phyloP scores from a whole-genome alignment of 2,888 invertebrate genomes.

The Athalia rosae region DNA sequence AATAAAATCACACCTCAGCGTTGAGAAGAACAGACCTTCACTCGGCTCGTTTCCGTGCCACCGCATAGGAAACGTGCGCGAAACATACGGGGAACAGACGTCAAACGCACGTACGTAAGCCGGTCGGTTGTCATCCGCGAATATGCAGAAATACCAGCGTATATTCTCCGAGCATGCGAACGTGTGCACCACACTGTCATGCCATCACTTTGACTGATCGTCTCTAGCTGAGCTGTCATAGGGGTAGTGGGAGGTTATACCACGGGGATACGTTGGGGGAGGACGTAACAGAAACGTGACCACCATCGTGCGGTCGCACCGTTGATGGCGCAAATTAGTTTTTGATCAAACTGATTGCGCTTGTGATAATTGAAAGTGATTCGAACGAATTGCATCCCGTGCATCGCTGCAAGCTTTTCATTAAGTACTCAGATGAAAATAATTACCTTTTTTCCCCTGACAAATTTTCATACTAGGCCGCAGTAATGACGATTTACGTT shows the following conservation, averaged over 20 bases:
- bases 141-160: conserved; percentile 31
- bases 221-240: conserved; percentile 22
- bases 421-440: neutral
- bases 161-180: conserved; percentile 4
- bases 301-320: neutral
- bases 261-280: conserved; percentile 15
- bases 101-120: conserved; percentile 27
- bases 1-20: conserved; percentile 44
- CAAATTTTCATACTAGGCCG: neutral
- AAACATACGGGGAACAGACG: conserved; percentile 36
- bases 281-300: conserved; percentile 13
- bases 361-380: conserved; percentile 8
- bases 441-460: too few species aligned
- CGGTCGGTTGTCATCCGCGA: conserved; percentile 26
- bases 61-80: conserved; percentile 34
- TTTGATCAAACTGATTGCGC: conserved; percentile 27
- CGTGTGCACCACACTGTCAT: conserved; percentile 27
- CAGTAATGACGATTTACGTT: too few species aligned
- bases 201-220: conserved; percentile 32
- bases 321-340: conserved; percentile 25
- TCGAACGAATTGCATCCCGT: conserved; percentile 11
- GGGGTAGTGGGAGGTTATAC: conserved; percentile 16
- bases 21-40: conserved; percentile 29
- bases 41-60: conserved; percentile 15
- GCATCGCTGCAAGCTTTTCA: neutral